Evolutionary conservation across 1,140 invertebrate species (phyloP).

Genomic region (Cydia strobilella): DNA sequence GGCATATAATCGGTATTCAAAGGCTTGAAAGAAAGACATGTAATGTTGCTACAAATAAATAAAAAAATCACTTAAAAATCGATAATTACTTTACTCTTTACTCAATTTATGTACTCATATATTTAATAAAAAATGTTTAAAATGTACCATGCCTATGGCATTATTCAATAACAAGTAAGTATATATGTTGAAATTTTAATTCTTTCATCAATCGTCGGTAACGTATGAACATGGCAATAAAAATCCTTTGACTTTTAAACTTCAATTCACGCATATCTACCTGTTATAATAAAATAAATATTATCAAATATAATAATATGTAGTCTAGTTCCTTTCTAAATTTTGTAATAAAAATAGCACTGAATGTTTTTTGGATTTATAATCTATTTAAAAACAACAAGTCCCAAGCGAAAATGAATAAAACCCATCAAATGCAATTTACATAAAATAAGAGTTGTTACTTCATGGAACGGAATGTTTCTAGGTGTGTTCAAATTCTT

Average conservation of each 20-base stretch:
- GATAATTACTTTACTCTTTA: not conserved
- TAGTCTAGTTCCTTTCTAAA: not conserved
- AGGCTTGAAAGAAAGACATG: not conserved
- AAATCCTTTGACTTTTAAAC: constrained; percentile 13
- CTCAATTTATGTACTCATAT: not conserved
- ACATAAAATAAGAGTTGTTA: not conserved
- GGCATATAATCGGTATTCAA: not conserved
- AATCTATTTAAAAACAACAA: not conserved
- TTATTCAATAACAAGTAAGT: not conserved
- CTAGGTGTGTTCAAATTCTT: not conserved
- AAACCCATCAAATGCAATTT: not conserved
- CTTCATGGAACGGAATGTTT: not conserved
- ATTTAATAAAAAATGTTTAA: not conserved
- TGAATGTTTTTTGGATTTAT: too few relatives aligned
- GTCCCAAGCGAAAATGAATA: not conserved
- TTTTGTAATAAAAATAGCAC: not conserved
- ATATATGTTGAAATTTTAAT: too few relatives aligned
- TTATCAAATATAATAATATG: not conserved
- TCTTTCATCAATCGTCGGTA: too few relatives aligned
- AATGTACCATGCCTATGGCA: not conserved
- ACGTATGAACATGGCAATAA: not conserved
- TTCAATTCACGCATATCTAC: not conserved
- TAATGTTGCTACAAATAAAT: not conserved
- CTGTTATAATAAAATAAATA: not conserved
- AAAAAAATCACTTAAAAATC: not conserved